A percentile compares a stretch with the other conserved stretches of the same genome.
Conservation (phyloP, 2,113 vertebrate species). For the Hippotragus niger region DNA sequence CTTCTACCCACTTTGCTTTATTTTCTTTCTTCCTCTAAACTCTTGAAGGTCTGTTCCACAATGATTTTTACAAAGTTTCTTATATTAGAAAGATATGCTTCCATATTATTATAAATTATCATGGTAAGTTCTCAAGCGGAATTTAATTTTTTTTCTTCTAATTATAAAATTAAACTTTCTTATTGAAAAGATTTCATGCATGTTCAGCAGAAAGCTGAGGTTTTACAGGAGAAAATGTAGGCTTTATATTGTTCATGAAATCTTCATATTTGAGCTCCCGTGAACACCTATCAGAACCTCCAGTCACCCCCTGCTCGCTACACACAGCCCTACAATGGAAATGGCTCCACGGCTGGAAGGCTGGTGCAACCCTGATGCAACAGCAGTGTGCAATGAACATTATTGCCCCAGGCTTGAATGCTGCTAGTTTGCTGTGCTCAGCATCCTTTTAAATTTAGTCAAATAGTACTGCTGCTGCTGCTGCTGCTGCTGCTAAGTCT, state of each 20-base stretch:
- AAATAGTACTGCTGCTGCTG: no score
- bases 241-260: neutral
- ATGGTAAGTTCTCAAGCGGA: neutral
- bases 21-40: neutral
- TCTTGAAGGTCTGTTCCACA: neutral
- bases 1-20: neutral
- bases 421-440: neutral
- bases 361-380: rapidly evolving
- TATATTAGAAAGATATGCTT: neutral
- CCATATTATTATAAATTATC: neutral
- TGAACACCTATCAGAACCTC: neutral
- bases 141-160: conserved; percentile 25
- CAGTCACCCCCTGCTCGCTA: neutral
- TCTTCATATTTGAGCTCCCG: neutral
- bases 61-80: neutral
- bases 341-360: neutral
- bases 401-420: neutral
- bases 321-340: neutral
- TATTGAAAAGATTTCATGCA: neutral
- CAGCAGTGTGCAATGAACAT: neutral
- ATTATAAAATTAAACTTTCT: neutral
- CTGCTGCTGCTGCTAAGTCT: no score
- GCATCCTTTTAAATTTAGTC: neutral
- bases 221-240: neutral
- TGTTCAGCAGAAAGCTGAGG: neutral